phyloP scores from a whole-genome alignment of 1,140 invertebrate species.

The Aphelenchoides fujianensis region DNA sequence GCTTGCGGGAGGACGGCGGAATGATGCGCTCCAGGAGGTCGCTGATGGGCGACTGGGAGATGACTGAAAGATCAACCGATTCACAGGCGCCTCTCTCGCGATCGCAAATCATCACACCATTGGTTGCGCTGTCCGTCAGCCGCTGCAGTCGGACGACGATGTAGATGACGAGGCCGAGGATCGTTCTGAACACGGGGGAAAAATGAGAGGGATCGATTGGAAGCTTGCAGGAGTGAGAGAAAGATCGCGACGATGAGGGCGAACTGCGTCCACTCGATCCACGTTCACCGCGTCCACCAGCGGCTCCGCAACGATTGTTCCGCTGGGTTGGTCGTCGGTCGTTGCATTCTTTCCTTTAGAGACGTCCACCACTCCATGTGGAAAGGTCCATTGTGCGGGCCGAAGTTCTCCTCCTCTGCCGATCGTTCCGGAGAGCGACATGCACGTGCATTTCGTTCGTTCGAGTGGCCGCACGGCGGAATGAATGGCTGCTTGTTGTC shows the following conservation, averaged over 20 bases:
- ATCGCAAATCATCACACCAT: constrained; percentile 11
- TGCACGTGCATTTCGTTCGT: too few species aligned
- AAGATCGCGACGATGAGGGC: background rate
- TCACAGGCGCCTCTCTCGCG: background rate
- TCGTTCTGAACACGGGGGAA: background rate
- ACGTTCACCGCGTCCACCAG: background rate
- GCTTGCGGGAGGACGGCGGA: background rate
- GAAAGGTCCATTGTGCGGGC: too few species aligned
- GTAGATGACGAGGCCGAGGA: background rate
- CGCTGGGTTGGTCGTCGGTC: too few species aligned
- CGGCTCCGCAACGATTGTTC: too few species aligned
- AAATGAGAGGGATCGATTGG: background rate
- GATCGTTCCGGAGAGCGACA: too few species aligned
- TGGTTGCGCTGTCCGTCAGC: background rate
- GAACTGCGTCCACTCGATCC: constrained; percentile 12
- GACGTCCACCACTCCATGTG: too few species aligned
- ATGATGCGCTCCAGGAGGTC: background rate
- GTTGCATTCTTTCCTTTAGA: too few species aligned
- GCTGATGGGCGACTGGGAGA: background rate
- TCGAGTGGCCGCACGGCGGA: too few species aligned
- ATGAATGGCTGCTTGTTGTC: too few species aligned
- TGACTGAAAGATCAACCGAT: background rate
- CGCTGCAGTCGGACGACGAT: background rate
- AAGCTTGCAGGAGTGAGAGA: background rate
- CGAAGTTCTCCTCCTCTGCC: too few species aligned